Evolutionary conservation across 2,113 vertebrate genomes (phyloP), one percentile per base, ranked within the genome.

Genomic region (Carollia perspicillata): DNA sequence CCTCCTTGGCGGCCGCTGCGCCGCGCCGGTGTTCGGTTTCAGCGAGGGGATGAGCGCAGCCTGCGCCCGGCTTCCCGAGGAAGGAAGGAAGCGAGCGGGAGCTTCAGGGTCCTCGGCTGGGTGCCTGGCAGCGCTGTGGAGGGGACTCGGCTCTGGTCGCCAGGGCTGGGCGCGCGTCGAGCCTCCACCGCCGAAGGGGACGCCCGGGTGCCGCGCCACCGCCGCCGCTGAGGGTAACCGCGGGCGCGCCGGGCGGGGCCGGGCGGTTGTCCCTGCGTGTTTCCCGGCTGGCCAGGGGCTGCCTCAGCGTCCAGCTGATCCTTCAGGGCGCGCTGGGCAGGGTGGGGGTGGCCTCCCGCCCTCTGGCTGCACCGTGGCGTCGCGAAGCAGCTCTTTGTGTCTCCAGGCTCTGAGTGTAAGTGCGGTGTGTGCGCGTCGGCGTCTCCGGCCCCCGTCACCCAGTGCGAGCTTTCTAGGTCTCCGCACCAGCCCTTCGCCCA

Each of bases 21-120:
- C 93, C 51, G 90, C 95, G 84, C 96, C 11, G 96, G 95, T 96
- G 94, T 97, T 96, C 94, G 80, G 95, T 98, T 95, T 94, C 97
- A 93, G 94, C 91, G 72, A 88, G 84, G 87, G 95, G 92, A 98
- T 96, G 97, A 96, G 91, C 85, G 37, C 94, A 53, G 95, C 66
- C 94, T 33, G 94, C 81, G 65, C 84, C 40, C 9, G 77, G 95
- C 95, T 95, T 93, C 60, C 51, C 6, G 63, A 89, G 93, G 89
- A 89, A 89, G 89, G 93, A 85, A 94, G 95, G 94, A 65, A 81
- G 79, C 69, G 53, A 63, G 88, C 42, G 66, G 78, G 93, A 89
- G 81, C 60, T 79, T 69, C 87, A 6, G 58, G 40, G 93, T 51
- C 90, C 86, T 53, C 55, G 20, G 77, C 71, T 3, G 30, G 72